Percentiles rank a stretch among this genome's conserved stretches.
These are phyloP conservation scores for Drosophila meridiana DNA, from an alignment of 2,888 invertebrate genomes.

Conservation along the genomic window DNA sequence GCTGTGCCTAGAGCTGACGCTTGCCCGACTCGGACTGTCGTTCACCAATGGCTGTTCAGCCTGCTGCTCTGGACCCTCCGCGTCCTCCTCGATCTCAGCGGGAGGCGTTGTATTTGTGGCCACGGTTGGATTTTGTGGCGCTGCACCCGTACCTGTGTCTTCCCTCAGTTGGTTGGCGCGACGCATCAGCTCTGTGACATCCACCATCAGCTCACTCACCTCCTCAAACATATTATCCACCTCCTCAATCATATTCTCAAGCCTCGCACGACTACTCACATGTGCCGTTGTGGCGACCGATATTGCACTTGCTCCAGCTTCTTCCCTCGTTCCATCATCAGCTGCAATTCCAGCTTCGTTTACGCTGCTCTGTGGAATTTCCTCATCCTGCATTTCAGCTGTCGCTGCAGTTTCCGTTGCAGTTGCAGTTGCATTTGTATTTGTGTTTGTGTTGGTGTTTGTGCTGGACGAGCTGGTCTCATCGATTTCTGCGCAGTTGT, in stretches of 20 bases:
- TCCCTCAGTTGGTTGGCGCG: conserved; percentile 38
- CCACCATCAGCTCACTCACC: conserved; percentile 45
- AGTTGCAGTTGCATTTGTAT: background rate
- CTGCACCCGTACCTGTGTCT: background rate
- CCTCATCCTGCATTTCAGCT: conserved; percentile 16
- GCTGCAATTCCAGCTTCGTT: background rate
- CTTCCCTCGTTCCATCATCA: background rate
- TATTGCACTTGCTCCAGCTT: conserved; percentile 25
- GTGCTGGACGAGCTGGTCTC: conserved; percentile 28
- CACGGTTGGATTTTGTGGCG: background rate
- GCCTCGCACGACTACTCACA: conserved; percentile 23
- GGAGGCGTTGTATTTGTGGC: conserved; percentile 4
- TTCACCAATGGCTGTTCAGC: background rate
- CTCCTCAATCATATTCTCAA: conserved; percentile 48
- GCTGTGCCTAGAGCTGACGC: conserved; percentile 30
- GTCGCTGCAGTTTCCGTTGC: conserved; percentile 17
- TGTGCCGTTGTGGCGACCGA: conserved; percentile 18
- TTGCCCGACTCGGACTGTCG: conserved; percentile 29
- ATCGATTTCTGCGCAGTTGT: conserved; percentile 55
- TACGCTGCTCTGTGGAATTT: background rate
- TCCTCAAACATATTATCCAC: conserved; percentile 53
- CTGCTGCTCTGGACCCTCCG: background rate
- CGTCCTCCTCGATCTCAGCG: conserved; percentile 2
- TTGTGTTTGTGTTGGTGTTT: background rate
- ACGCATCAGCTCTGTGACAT: conserved; percentile 47